Evolutionary conservation across 2,797 vertebrate genomes (phyloP).

Genomic region (Rhyacichthys aspro): DNA sequence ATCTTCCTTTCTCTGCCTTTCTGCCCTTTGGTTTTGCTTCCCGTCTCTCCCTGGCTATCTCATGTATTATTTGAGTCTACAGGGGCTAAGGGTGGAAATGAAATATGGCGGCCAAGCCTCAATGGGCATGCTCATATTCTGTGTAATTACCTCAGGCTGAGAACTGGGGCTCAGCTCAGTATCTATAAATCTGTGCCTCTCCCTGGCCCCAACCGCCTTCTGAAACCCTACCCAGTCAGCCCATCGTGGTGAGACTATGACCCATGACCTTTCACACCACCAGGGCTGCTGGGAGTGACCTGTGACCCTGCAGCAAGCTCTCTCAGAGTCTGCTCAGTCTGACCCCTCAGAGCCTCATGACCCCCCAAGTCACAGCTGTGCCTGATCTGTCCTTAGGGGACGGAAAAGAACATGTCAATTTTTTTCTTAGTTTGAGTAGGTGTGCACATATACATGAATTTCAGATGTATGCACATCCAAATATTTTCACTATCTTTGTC

Average conservation of each 20-base stretch:
- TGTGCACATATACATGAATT: slow-evolving; percentile 23
- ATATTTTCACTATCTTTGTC: slow-evolving; percentile 43
- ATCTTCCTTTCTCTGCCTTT: slow-evolving; percentile 68
- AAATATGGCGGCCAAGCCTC: slow-evolving; percentile 79
- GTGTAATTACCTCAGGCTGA: slow-evolving; percentile 80
- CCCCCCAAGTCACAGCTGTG: slow-evolving; percentile 84
- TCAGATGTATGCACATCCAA: slow-evolving; percentile 42
- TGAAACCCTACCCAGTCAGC: slow-evolving; percentile 78
- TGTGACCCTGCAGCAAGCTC: slow-evolving; percentile 82
- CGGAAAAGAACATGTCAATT: slow-evolving; percentile 74
- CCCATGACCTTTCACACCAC: slow-evolving; percentile 86
- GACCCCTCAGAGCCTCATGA: slow-evolving; percentile 79
- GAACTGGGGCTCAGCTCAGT: slow-evolving; percentile 70
- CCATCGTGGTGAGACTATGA: slow-evolving; percentile 83
- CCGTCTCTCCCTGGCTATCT: slow-evolving; percentile 73
- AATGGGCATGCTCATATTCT: slow-evolving; percentile 81
- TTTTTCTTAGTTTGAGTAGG: slow-evolving; percentile 41
- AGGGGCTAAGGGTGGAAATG: slow-evolving; percentile 79
- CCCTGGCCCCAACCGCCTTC: slow-evolving; percentile 73
- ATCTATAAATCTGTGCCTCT: slow-evolving; percentile 83
- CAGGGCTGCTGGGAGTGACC: slow-evolving; percentile 82
- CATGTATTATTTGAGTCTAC: slow-evolving; percentile 81
- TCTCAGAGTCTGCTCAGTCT: slow-evolving; percentile 82
- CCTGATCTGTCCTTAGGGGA: slow-evolving; percentile 84
- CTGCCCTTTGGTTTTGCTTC: slow-evolving; percentile 71